phyloP scores from a whole-genome alignment of 2,888 invertebrate species.

The Phytoseiulus persimilis region DNA sequence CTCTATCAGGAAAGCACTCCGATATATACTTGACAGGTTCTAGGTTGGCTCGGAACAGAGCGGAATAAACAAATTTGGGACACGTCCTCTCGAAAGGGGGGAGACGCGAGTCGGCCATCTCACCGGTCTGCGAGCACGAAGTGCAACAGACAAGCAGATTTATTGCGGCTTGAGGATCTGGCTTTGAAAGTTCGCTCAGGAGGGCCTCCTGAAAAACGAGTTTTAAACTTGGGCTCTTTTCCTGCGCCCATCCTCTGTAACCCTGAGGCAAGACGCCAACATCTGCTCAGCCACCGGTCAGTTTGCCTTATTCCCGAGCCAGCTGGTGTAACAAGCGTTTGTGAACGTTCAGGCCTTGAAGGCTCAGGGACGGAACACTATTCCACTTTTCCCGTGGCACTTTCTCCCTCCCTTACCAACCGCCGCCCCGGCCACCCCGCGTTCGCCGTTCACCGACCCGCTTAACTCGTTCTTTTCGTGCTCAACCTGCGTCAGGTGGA shows the following conservation, averaged over 20 bases:
- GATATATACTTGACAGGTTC: not conserved
- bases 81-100: not conserved
- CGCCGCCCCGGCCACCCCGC: no score
- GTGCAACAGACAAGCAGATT: constrained; percentile 5
- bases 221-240: not conserved
- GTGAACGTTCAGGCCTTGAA: not conserved
- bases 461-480: no score
- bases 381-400: not conserved
- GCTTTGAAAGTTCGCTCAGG: not conserved
- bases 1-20: no score
- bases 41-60: not conserved
- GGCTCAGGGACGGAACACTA: not conserved
- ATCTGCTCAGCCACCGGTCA: not conserved
- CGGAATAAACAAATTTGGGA: not conserved
- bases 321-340: not conserved
- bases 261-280: not conserved
- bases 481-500: no score
- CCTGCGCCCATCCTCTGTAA: not conserved
- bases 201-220: constrained; percentile 5
- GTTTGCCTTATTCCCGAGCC: not conserved
- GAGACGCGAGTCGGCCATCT: not conserved
- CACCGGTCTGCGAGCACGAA: not conserved
- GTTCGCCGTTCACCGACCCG: no score
- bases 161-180: constrained; percentile 5
- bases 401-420: no score